Conservation (phyloP, 2,113 vertebrate species). For the Labeo catla region DNA sequence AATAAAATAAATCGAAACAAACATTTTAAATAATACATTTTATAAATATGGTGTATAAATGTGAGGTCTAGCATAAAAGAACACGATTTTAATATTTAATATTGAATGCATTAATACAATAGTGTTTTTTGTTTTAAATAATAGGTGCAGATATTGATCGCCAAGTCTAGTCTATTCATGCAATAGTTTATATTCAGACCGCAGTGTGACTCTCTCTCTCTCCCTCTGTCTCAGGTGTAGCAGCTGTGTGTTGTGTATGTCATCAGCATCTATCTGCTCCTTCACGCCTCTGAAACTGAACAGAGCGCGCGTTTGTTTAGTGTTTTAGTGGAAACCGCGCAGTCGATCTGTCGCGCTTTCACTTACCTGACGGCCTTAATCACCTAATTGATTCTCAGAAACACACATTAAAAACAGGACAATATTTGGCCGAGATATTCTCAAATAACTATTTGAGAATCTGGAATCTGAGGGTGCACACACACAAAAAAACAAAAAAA, state of each 20-base stretch:
- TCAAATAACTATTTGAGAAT: too few species aligned
- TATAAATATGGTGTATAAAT: neutral
- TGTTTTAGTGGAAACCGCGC: neutral
- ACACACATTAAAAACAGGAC: neutral
- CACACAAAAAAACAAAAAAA: too few species aligned
- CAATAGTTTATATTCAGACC: too few species aligned
- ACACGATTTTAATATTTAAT: too few species aligned
- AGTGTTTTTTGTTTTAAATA: neutral
- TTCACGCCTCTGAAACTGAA: slow-evolving; percentile 20
- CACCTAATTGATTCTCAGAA: neutral
- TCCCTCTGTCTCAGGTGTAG: slow-evolving; percentile 73
- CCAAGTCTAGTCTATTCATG: neutral
- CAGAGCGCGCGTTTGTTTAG: neutral
- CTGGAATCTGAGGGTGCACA: too few species aligned
- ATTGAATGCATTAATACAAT: neutral
- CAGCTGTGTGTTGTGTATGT: slow-evolving; percentile 74
- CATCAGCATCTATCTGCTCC: slow-evolving; percentile 72
- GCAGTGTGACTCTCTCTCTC: neutral
- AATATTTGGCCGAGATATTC: too few species aligned
- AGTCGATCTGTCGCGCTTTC: neutral
- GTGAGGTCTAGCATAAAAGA: neutral
- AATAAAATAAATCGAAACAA: neutral
- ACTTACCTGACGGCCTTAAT: neutral
- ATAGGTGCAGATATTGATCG: neutral
- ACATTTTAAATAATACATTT: neutral